Evolutionary conservation across 2,888 invertebrate genomes (phyloP).

Genomic region (Hemithea aestivaria): DNA sequence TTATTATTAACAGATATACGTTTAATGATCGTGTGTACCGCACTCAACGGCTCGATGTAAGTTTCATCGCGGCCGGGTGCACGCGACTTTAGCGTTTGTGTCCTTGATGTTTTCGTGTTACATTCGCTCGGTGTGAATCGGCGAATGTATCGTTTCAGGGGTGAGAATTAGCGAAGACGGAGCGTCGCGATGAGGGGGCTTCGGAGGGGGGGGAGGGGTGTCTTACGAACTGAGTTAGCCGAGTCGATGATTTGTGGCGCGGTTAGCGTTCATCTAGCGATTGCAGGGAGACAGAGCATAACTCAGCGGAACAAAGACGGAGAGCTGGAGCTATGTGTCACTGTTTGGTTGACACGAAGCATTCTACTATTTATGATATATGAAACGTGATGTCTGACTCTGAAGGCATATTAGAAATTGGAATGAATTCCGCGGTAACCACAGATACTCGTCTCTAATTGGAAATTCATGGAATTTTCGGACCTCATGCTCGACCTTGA

Average conservation of each 20-base stretch:
- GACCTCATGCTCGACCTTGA: conserved; percentile 21
- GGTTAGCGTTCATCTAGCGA: conserved; percentile 63
- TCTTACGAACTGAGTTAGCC: conserved; percentile 57
- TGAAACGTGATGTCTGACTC: conserved; percentile 8
- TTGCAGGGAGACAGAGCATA: conserved; percentile 46
- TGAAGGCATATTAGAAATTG: conserved; percentile 11
- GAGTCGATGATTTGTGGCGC: conserved; percentile 65
- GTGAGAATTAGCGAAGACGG: conserved; percentile 55
- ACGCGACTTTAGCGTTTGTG: conserved; percentile 51
- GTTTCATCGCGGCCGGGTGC: conserved; percentile 29
- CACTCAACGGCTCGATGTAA: conserved; percentile 42
- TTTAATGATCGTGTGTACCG: conserved; percentile 68
- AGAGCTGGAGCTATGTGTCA: conserved; percentile 47
- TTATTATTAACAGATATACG: conserved; percentile 74
- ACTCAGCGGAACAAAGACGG: conserved; percentile 59
- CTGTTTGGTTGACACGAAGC: conserved; percentile 33
- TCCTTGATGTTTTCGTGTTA: conserved; percentile 47
- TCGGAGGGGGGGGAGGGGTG: conserved; percentile 30
- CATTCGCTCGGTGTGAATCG: conserved; percentile 39
- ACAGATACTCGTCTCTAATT: conserved; percentile 38
- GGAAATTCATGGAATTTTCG: conserved; percentile 34
- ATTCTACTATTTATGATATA: conserved; percentile 32
- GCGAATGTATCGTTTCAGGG: conserved; percentile 46
- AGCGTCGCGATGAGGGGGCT: conserved; percentile 27
- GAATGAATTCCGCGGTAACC: conserved; percentile 32